Conservation (phyloP, 2,113 vertebrate genomes). For the Hassar affinis region DNA sequence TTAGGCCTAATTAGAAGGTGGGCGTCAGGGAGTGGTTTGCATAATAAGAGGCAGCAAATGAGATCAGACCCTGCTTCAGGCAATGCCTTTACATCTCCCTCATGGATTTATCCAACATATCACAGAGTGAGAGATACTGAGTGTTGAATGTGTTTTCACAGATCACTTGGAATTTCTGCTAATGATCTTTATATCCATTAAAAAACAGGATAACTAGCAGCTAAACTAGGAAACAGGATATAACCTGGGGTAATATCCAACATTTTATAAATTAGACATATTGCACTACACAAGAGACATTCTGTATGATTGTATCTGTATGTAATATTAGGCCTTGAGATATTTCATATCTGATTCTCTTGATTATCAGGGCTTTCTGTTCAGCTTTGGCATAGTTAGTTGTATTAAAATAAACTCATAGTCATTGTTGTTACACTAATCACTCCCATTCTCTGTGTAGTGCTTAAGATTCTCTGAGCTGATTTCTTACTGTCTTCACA, state of each 20-base stretch:
- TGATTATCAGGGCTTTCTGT: constrained; percentile 59
- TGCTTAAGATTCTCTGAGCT: constrained; percentile 66
- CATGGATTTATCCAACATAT: constrained; percentile 42
- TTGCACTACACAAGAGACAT: neutral
- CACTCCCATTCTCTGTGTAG: constrained; percentile 61
- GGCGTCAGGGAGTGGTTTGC: constrained; percentile 81
- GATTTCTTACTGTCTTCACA: constrained; percentile 67
- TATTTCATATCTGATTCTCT: neutral
- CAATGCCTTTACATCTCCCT: constrained; percentile 52
- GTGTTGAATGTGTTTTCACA: neutral
- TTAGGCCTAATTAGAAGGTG: constrained; percentile 83
- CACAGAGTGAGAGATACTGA: constrained; percentile 48
- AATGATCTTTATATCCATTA: neutral
- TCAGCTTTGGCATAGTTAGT: constrained; percentile 62
- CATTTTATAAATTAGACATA: neutral
- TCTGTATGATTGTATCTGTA: neutral
- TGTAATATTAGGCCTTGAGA: neutral
- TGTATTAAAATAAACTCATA: constrained; percentile 62
- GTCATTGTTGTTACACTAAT: constrained; percentile 69
- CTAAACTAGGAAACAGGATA: neutral
- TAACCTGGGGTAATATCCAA: neutral
- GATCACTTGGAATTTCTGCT: neutral
- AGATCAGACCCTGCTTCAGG: constrained; percentile 69
- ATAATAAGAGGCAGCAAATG: constrained; percentile 81
- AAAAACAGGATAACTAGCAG: neutral